phyloP scores from a whole-genome alignment of 1,140 invertebrate genomes.

The Heliconius hewitsoni region DNA sequence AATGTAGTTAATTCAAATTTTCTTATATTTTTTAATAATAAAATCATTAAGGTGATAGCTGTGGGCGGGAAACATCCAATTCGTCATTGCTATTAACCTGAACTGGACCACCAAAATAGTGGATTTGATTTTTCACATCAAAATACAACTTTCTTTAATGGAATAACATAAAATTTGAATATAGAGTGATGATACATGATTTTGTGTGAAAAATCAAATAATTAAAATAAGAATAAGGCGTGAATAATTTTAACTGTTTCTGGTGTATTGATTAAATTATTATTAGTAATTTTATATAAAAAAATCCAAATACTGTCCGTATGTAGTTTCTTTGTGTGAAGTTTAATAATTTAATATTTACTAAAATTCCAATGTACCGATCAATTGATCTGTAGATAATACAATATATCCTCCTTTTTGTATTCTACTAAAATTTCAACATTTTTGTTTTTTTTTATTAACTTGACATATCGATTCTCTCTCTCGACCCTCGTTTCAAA shows the following conservation, averaged over 20 bases:
- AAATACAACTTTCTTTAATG: constrained; percentile 30
- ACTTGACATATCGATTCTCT: not conserved
- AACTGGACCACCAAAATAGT: constrained; percentile 59
- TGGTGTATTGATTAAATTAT: not conserved
- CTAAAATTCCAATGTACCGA: too few relatives aligned
- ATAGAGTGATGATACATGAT: constrained; percentile 18
- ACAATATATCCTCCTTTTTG: not conserved
- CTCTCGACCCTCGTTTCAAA: too few relatives aligned
- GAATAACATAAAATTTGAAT: constrained; percentile 32
- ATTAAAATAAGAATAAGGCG: not conserved
- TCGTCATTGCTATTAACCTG: constrained; percentile 72
- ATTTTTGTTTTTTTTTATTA: not conserved
- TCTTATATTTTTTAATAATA: constrained; percentile 66
- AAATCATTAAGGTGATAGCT: constrained; percentile 72
- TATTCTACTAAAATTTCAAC: too few relatives aligned
- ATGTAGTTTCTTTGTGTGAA: not conserved
- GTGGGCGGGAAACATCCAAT: constrained; percentile 57
- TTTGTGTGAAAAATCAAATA: constrained; percentile 4
- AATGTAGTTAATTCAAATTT: constrained; percentile 58
- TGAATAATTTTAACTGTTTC: too few relatives aligned
- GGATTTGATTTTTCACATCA: constrained; percentile 24
- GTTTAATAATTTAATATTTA: not conserved
- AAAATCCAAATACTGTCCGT: not conserved
- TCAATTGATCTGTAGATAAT: not conserved
- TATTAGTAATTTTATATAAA: not conserved